Base-by-base conservation (phyloP, 2,888 invertebrate genomes). In the Drosophila mimetica region DNA sequence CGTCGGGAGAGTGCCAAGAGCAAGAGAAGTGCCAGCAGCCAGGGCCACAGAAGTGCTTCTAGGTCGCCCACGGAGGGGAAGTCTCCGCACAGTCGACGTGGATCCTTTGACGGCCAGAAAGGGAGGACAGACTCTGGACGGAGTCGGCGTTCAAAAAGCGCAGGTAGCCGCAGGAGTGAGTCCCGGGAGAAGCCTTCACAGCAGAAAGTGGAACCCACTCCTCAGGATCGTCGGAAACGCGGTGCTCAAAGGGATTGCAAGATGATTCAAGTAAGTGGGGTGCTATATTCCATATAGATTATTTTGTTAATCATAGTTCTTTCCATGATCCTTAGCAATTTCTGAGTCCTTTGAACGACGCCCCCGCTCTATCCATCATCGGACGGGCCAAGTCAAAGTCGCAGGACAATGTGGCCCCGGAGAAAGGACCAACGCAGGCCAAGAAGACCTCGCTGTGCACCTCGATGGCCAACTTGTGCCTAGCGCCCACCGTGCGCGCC, bases 391-490 rank as follows among this genome's bases (percentile, higher is more conserved):
- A 65, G 50, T 77, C 75, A 11, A 75, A 79, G 51, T 76, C 84
- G 7, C 76, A 76, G 58, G 74, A 83, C 37, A 73, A 88, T 37
- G 36, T 83, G 77, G 59, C 79, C 1, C 32, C 69, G 30, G 73
- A 63, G 46, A 61, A 77, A 1, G 34, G 28, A 11, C 65, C 57
- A 7, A 16, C 53, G 1, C 51, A 47, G 42, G 36, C 37, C 20
- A 65, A 47, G 30, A 41, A 37, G 6, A 14, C 37, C 5, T 58
- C 75, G 2, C 71, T 91, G 1, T 90, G 91, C 60, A 87, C 88
- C 37, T 89, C 91, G 16, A 90, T 91, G 90, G 90, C 89, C 18
- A 91, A 87, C 75, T 75, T 91, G 20, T 92, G 92, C 32, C 69
- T 91, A 36, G 89, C 87, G 14, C 91, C 91, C 0, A 85, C 85